Evolutionary conservation across 2,888 invertebrate genomes (phyloP), one percentile per base, ranked within the genome.

Genomic region (Pseudeuparius sepicola): DNA sequence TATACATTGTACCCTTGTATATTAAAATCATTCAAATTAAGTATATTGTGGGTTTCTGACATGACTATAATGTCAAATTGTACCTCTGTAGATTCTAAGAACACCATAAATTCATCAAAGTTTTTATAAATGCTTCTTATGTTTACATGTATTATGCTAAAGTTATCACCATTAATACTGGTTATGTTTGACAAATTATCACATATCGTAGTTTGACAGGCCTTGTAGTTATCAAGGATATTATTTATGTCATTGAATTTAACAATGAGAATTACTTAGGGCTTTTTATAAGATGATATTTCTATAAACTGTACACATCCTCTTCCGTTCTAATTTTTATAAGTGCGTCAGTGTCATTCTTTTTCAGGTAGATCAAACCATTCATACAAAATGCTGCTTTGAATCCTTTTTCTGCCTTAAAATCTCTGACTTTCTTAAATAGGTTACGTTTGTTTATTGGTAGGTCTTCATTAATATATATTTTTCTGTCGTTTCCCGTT

Each of bases 381-480:
- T 32, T 26, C 11, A 23, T 16, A 16, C n/a, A 24, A 13, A 23
- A 33, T 10, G 17, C 37, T 12, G 31, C 25, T 32, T 37, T 36
- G 12, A 24, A 36, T 7, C 25, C 31, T 25, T 36, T 36, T 16
- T 12, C 18, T 18, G 13, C 14, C 16, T 37, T 32, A 10, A 37
- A 20, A 15, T 32, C 33, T 26, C 37, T 16, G 20, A 18, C 32
- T 13, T 27, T 37, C 11, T 33, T 34, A 14, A 37, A 37, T 9
- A 37, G 24, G 9, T 12, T 12, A 14, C 34, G 27, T 34, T 37
- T 37, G 12, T 10, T 15, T 9, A 27, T 14, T 10, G 34, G 14
- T 18, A 37, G 14, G 14, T 37, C 34, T 9, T 28, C 37, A 23
- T 37, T 37, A 10, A 37, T n/a, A 14, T 33, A 37, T 11, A 37